Conservation (phyloP, 1,140 invertebrate genomes). For the Radopholus similis region DNA sequence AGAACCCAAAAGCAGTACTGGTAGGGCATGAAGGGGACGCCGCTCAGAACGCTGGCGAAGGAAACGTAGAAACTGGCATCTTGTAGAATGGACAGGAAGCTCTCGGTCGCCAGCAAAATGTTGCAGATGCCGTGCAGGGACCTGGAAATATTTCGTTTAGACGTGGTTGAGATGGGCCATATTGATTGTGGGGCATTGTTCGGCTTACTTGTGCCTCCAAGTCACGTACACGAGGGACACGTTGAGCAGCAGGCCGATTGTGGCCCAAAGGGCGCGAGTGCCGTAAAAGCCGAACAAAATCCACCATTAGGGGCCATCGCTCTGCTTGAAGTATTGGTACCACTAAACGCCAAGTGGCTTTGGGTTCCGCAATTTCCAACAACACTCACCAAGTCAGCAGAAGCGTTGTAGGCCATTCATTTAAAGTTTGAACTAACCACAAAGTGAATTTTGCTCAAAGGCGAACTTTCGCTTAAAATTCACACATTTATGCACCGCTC, state of each 20-base stretch:
- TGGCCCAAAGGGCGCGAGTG: neutral
- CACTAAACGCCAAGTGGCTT: too few species aligned
- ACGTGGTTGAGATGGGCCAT: neutral
- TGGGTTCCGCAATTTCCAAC: too few species aligned
- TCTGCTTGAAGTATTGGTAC: constrained; percentile 1
- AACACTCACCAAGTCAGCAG: too few species aligned
- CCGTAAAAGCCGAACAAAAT: neutral
- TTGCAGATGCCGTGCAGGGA: neutral
- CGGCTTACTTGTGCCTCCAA: neutral
- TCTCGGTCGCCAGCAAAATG: neutral
- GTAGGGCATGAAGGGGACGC: neutral
- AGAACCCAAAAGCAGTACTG: neutral
- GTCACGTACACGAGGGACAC: neutral
- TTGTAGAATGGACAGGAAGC: neutral
- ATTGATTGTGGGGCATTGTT: neutral
- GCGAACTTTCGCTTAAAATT: too few species aligned
- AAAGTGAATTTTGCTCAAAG: too few species aligned
- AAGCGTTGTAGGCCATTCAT: too few species aligned
- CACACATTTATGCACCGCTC: too few species aligned
- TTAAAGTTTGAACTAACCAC: too few species aligned
- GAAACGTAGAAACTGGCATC: neutral
- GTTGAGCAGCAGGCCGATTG: neutral
- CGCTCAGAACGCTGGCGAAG: neutral
- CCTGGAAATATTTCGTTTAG: too few species aligned
- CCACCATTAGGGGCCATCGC: neutral